A percentile compares a stretch with the other conserved stretches of the same genome.
phyloP scores from a whole-genome alignment of 2,113 vertebrate genomes.

The Planiliza haematocheilus region DNA sequence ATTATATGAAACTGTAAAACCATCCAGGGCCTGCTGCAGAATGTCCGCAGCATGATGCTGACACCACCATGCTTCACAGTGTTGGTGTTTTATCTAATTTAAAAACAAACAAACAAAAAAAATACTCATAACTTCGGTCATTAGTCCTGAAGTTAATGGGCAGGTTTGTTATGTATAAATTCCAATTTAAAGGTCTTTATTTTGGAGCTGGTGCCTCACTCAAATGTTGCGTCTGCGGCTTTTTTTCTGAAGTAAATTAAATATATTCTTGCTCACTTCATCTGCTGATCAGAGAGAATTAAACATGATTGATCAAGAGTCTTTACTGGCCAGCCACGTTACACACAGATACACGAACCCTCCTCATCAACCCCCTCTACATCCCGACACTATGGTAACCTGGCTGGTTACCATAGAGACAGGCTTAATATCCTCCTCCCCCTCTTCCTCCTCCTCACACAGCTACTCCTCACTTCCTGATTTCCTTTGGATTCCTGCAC shows the following conservation, averaged over 20 bases:
- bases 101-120: too few relatives aligned
- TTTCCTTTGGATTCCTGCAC: conserved; percentile 66
- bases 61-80: too few relatives aligned
- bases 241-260: too few relatives aligned
- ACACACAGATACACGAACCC: conserved; percentile 36
- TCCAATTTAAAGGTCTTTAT: neutral
- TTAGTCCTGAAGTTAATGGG: too few relatives aligned
- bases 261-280: neutral
- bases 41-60: too few relatives aligned
- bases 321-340: conserved; percentile 48
- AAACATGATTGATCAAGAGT: conserved; percentile 21
- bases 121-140: too few relatives aligned
- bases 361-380: conserved; percentile 6
- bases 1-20: too few relatives aligned
- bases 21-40: too few relatives aligned
- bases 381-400: conserved; percentile 32
- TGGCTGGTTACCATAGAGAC: conserved; percentile 81
- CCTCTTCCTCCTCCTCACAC: too few relatives aligned
- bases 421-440: conserved; percentile 66
- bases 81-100: too few relatives aligned
- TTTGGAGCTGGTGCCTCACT: neutral
- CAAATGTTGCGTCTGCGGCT: too few relatives aligned
- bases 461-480: conserved; percentile 67
- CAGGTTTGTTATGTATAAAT: too few relatives aligned
- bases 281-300: conserved; percentile 22